Conservation (phyloP, 2,888 invertebrate genomes). For the Lasioglossum villosulum region DNA sequence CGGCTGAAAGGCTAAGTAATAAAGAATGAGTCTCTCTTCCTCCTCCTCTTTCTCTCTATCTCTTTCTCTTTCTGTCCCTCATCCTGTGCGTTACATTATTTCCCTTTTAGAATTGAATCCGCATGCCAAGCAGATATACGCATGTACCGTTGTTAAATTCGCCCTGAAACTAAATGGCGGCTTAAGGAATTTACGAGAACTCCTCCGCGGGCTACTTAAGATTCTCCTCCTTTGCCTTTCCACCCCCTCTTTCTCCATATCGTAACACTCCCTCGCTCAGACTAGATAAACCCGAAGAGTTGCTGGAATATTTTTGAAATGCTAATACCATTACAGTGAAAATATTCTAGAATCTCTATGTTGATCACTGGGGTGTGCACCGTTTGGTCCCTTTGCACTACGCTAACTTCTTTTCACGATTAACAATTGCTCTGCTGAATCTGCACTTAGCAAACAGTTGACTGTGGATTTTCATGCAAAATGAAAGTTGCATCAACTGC, state of each 20-base stretch:
- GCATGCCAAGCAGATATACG: conserved; percentile 45
- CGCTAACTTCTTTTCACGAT: neutral
- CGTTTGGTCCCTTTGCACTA: neutral
- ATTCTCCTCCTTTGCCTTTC: neutral
- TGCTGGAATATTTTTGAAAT: conserved; percentile 12
- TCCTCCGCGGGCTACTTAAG: conserved; percentile 2
- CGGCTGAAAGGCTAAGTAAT: conserved; percentile 36
- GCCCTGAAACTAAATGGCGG: conserved; percentile 44
- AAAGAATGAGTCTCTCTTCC: conserved; percentile 18
- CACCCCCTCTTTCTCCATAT: neutral
- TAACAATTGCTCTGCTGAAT: neutral
- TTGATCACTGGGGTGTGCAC: neutral
- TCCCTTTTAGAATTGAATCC: conserved; percentile 48
- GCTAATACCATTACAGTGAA: neutral
- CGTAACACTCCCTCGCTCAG: neutral
- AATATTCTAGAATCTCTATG: neutral
- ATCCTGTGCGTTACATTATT: conserved; percentile 37
- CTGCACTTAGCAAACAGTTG: neutral
- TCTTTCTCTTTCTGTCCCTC: neutral
- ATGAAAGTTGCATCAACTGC: neutral
- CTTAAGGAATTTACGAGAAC: conserved; percentile 42
- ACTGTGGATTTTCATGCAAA: neutral
- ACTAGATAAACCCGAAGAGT: neutral
- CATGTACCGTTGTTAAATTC: conserved; percentile 34
- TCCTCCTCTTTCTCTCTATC: too few relatives aligned